phyloP scores from a whole-genome alignment of 1,140 invertebrate genomes.

The Cherax quadricarinatus region DNA sequence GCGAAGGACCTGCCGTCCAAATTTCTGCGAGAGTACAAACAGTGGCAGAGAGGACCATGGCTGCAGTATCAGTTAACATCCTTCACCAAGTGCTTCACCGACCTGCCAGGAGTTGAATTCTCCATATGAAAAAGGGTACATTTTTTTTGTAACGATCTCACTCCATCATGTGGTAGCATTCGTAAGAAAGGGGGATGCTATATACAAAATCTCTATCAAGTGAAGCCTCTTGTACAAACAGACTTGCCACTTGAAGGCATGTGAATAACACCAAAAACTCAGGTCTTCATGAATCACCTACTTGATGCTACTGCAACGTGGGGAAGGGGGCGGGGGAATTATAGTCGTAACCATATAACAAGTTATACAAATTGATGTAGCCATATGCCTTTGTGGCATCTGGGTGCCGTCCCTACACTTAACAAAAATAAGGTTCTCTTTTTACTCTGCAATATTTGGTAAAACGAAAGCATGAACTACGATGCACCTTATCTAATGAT shows the following conservation, averaged over 20 bases:
- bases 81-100: slow-evolving; percentile 26
- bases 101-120: slow-evolving; percentile 6
- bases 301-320: background rate
- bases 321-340: background rate
- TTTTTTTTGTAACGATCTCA: slow-evolving; percentile 54
- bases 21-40: background rate
- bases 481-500: background rate
- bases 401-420: background rate
- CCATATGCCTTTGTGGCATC: background rate
- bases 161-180: slow-evolving; percentile 47
- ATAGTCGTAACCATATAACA: slow-evolving; percentile 16
- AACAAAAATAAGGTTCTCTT: background rate
- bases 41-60: background rate
- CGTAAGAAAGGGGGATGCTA: slow-evolving; percentile 58
- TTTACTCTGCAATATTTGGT: background rate
- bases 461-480: background rate
- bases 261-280: slow-evolving; percentile 42
- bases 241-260: slow-evolving; percentile 51
- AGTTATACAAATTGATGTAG: background rate
- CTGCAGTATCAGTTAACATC: slow-evolving; percentile 19
- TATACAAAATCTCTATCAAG: slow-evolving; percentile 64
- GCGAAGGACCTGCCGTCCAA: too few species aligned
- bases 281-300: slow-evolving; percentile 53
- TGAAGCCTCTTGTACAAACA: slow-evolving; percentile 53
- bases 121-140: slow-evolving; percentile 62